Conservation (phyloP, 1,140 invertebrate genomes). For the Pantala flavescens region DNA sequence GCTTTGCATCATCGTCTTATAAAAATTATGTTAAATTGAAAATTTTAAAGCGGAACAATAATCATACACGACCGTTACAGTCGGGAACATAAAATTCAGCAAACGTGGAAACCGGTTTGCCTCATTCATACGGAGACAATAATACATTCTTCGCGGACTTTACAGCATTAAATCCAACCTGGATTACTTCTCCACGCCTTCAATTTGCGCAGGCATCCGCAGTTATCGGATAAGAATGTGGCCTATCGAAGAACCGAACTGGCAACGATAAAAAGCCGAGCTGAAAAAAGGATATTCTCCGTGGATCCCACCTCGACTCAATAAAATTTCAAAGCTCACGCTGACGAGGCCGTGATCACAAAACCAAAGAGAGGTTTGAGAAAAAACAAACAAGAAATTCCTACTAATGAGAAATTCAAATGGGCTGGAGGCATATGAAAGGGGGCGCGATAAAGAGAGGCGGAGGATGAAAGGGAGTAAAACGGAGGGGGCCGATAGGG, state of each 20-base stretch:
- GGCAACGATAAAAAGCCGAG: too few relatives aligned
- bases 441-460: neutral
- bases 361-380: too few relatives aligned
- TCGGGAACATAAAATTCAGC: neutral
- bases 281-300: too few relatives aligned
- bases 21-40: too few relatives aligned
- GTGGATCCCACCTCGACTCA: too few relatives aligned
- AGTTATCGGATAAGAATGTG: neutral
- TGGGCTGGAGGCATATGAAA: neutral
- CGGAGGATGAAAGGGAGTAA: neutral
- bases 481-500: neutral
- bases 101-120: neutral
- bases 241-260: too few relatives aligned
- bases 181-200: neutral
- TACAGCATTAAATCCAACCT: neutral
- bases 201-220: neutral
- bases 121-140: neutral
- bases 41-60: too few relatives aligned
- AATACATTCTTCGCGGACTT: neutral
- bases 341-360: too few relatives aligned
- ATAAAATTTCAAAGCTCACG: too few relatives aligned
- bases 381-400: too few relatives aligned
- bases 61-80: too few relatives aligned
- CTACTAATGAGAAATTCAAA: neutral
- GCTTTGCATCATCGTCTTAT: too few relatives aligned